Percentiles rank a stretch among this genome's conserved stretches.
Conservation (phyloP, 2,797 vertebrate species). For the Chromobotia macracanthus region DNA sequence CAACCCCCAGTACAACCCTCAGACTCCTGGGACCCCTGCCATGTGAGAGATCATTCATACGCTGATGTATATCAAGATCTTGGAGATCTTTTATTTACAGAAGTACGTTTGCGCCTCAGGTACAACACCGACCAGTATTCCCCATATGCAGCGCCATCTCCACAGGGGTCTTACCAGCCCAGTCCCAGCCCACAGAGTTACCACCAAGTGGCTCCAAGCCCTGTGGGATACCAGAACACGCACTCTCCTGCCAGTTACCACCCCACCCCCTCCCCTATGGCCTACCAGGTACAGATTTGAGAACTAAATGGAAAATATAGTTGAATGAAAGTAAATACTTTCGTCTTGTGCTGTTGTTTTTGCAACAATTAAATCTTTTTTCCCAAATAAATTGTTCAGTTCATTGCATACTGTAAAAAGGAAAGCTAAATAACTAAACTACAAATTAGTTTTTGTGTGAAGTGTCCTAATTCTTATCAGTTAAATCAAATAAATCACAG, state of each 20-base stretch:
- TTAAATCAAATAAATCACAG: too few relatives aligned
- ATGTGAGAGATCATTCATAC: conserved; percentile 81
- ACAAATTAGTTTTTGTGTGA: too few relatives aligned
- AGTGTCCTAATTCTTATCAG: too few relatives aligned
- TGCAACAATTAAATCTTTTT: too few relatives aligned
- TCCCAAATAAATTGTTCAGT: too few relatives aligned
- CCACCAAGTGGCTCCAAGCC: conserved; percentile 93
- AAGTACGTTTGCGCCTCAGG: conserved; percentile 70
- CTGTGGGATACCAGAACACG: conserved; percentile 92
- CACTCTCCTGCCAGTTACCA: conserved; percentile 95
- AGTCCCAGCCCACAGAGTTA: conserved; percentile 94
- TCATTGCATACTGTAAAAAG: too few relatives aligned
- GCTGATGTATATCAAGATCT: background rate
- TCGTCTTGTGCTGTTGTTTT: too few relatives aligned
- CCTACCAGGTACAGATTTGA: conserved; percentile 84
- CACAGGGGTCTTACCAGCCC: conserved; percentile 94
- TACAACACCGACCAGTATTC: conserved; percentile 97
- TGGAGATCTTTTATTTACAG: background rate
- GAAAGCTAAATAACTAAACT: too few relatives aligned
- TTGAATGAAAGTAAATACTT: too few relatives aligned
- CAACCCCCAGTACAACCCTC: conserved; percentile 93
- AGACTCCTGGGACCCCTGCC: conserved; percentile 91
- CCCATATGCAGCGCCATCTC: conserved; percentile 90
- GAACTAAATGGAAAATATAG: background rate
- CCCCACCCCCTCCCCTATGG: conserved; percentile 92